Percentiles rank a stretch among this genome's conserved stretches.
Evolutionary conservation across 1,140 invertebrate species (phyloP).

Genomic region (Phocides pigmalion): DNA sequence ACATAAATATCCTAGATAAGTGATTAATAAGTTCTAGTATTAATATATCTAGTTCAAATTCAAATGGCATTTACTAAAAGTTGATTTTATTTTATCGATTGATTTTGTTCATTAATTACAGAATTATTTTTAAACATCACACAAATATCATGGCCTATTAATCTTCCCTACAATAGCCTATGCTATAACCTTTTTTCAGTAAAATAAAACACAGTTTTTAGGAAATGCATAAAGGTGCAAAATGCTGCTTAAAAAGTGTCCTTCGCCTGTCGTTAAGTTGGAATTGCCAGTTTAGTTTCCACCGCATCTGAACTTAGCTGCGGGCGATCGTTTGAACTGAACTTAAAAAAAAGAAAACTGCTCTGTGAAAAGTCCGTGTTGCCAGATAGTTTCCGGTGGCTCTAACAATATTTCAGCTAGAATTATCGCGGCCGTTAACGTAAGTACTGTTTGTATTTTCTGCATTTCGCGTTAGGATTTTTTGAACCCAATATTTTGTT

Average conservation of each 20-base stretch:
- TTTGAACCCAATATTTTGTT: conserved; percentile 10
- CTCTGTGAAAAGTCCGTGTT: conserved; percentile 35
- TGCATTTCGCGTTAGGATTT: conserved; percentile 10
- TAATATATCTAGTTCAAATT: too few relatives aligned
- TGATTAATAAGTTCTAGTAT: too few relatives aligned
- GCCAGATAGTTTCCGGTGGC: conserved; percentile 28
- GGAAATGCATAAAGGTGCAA: too few relatives aligned
- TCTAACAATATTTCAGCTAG: conserved; percentile 31
- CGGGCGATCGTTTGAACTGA: conserved; percentile 43
- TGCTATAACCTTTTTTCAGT: too few relatives aligned
- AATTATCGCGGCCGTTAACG: conserved; percentile 30
- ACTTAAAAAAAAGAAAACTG: conserved; percentile 37
- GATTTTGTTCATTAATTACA: too few relatives aligned
- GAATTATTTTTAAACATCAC: too few relatives aligned
- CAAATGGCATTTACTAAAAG: too few relatives aligned
- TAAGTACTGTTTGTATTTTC: conserved; percentile 21
- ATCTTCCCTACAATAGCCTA: too few relatives aligned
- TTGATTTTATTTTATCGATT: too few relatives aligned
- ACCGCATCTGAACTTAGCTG: conserved; percentile 38
- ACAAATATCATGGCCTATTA: too few relatives aligned
- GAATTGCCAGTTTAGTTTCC: conserved; percentile 63
- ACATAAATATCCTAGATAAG: too few relatives aligned
- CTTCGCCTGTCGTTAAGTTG: conserved; percentile 59
- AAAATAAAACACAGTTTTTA: too few relatives aligned
- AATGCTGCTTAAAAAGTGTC: not conserved